Conservation (phyloP, 2,113 vertebrate species). For the Dendropsophus ebraccatus region DNA sequence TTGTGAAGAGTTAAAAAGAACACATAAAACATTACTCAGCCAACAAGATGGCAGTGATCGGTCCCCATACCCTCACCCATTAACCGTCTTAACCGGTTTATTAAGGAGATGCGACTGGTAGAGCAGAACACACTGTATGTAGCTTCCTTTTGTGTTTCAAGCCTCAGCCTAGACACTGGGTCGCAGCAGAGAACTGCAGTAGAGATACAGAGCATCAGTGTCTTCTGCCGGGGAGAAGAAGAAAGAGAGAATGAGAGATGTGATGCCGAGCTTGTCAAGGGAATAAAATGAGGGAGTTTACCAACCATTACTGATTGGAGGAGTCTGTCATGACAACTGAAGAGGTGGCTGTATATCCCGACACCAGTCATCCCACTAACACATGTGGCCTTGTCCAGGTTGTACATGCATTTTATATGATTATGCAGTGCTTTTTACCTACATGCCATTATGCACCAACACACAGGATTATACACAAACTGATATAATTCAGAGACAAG, state of each 20-base stretch:
- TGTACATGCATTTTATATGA: background rate
- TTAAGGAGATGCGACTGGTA: background rate
- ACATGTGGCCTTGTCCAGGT: background rate
- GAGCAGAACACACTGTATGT: background rate
- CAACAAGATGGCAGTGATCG: too few relatives aligned
- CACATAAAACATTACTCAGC: too few relatives aligned
- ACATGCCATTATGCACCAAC: background rate
- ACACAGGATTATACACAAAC: background rate
- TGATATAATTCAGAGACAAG: background rate
- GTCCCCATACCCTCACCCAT: too few relatives aligned
- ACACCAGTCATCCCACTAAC: conserved; percentile 3
- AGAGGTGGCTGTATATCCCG: background rate
- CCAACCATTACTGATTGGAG: conserved; percentile 15
- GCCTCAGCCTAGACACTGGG: conserved; percentile 30
- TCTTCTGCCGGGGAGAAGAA: background rate
- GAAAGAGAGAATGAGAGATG: background rate
- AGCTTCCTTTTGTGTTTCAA: background rate
- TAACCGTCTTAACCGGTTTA: too few relatives aligned
- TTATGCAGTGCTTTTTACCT: background rate
- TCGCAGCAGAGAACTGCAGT: conserved; percentile 38
- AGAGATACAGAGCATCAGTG: conserved; percentile 15
- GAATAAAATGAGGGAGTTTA: conserved; percentile 51
- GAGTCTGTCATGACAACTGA: conserved; percentile 52
- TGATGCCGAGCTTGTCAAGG: conserved; percentile 13
- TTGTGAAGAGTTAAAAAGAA: background rate